A percentile compares a stretch with the other conserved stretches of the same genome.
Evolutionary conservation across 1,140 invertebrate genomes (phyloP).

Genomic region (Caenorhabditis brenneri): DNA sequence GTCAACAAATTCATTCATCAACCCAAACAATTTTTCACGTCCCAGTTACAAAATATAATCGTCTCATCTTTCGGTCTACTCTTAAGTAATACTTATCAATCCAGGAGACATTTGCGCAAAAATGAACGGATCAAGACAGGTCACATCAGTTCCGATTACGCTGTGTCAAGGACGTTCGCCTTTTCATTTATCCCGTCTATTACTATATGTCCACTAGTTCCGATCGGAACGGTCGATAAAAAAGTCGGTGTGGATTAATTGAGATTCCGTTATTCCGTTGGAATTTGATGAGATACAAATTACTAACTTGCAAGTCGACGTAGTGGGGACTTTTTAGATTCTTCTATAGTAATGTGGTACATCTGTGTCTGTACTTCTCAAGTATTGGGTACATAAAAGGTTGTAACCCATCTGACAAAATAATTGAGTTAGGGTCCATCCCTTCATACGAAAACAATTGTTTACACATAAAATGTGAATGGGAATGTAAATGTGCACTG

Average conservation of each 20-base stretch:
- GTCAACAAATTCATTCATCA: background rate
- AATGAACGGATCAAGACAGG: conserved; percentile 4
- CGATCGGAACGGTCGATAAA: background rate
- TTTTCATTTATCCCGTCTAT: conserved; percentile 9
- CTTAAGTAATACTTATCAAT: background rate
- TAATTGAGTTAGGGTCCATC: background rate
- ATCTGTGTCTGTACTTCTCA: conserved; percentile 1
- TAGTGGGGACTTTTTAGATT: too few species aligned
- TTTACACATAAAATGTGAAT: background rate
- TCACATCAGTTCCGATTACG: conserved; percentile 23
- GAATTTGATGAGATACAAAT: background rate
- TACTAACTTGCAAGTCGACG: too few species aligned
- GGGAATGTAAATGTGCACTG: background rate
- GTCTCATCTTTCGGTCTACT: background rate
- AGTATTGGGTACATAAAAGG: background rate
- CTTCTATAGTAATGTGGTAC: background rate
- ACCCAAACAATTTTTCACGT: background rate
- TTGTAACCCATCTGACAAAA: background rate
- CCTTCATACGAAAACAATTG: background rate
- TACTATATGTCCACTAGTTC: background rate
- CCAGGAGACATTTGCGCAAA: background rate
- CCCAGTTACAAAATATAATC: background rate
- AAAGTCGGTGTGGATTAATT: background rate
- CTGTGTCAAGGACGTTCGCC: conserved; percentile 20
- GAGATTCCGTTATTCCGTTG: background rate